phyloP scores from a whole-genome alignment of 2,888 invertebrate species.

The Limnephilus marmoratus region DNA sequence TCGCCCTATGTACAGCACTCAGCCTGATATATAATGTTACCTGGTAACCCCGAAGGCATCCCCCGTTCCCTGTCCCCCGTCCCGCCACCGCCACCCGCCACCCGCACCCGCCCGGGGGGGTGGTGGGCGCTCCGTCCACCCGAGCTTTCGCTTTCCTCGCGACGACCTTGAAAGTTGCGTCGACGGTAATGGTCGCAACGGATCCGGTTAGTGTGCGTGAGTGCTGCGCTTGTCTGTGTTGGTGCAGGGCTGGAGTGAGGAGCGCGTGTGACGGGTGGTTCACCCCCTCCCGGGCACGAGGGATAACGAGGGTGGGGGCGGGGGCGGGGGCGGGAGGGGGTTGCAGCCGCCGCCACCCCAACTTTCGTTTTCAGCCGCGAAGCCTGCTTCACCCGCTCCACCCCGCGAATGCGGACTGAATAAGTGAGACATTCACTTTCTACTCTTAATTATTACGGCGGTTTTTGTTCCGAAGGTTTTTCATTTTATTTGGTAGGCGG shows the following conservation, averaged over 20 bases:
- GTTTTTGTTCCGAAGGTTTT: slow-evolving; percentile 33
- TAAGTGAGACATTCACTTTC: slow-evolving; percentile 54
- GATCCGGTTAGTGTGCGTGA: slow-evolving; percentile 67
- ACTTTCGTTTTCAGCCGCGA: slow-evolving; percentile 53
- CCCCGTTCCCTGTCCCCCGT: slow-evolving; percentile 15
- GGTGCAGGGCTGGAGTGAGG: slow-evolving; percentile 52
- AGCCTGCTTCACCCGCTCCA: slow-evolving; percentile 1
- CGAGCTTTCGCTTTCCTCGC: slow-evolving; percentile 68
- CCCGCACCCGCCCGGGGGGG: slow-evolving; percentile 48
- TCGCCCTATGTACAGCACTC: slow-evolving; percentile 46
- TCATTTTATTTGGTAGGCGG: background rate
- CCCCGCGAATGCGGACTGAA: slow-evolving; percentile 49
- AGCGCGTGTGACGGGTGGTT: slow-evolving; percentile 44
- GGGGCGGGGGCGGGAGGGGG: background rate
- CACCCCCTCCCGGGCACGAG: slow-evolving; percentile 14
- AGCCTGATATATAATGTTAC: slow-evolving; percentile 65
- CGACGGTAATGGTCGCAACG: slow-evolving; percentile 69
- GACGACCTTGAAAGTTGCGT: slow-evolving; percentile 75
- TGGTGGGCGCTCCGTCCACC: slow-evolving; percentile 65
- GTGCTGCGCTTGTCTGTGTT: slow-evolving; percentile 66
- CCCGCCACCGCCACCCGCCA: slow-evolving; percentile 45
- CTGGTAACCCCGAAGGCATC: slow-evolving; percentile 64
- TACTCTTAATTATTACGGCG: slow-evolving; percentile 46
- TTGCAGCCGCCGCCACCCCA: slow-evolving; percentile 37
- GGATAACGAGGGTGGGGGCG: slow-evolving; percentile 21